A percentile compares a stretch with the other conserved stretches of the same genome.
These are phyloP conservation scores for Tachuris rubrigastra DNA, from an alignment of 2,113 vertebrate species.

Conservation along the genomic window DNA sequence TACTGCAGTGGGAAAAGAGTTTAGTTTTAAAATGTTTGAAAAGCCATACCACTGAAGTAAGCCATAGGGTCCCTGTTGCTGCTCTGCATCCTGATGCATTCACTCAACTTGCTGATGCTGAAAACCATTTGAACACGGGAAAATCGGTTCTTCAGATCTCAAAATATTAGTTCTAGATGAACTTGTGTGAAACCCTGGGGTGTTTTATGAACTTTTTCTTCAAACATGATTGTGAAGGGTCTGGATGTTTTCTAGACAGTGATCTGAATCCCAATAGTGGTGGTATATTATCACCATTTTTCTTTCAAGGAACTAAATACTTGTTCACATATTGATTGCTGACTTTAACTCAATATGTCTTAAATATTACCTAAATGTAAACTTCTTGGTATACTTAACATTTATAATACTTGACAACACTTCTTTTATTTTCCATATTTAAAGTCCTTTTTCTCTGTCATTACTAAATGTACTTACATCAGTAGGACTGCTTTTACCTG, in stretches of 20 bases:
- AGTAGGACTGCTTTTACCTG: not conserved
- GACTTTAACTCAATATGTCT: not conserved
- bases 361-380: not conserved
- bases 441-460: not conserved
- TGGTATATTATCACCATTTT: not conserved
- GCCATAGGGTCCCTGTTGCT: not conserved
- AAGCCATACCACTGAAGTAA: not conserved
- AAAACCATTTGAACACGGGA: not conserved
- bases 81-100: not conserved
- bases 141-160: not conserved
- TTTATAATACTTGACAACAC: not conserved
- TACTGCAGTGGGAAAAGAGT: not conserved
- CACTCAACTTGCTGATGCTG: not conserved
- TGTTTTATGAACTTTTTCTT: not conserved
- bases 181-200: not conserved
- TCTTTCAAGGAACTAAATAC: not conserved
- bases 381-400: not conserved
- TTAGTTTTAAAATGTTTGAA: not conserved
- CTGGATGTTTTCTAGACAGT: not conserved
- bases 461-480: not conserved
- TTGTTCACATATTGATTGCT: not conserved
- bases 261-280: not conserved
- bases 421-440: not conserved
- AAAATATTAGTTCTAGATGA: not conserved
- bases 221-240: not conserved